Evolutionary conservation across 2,888 invertebrate species (phyloP).

Genomic region (Nephrotoma guestfalica): DNA sequence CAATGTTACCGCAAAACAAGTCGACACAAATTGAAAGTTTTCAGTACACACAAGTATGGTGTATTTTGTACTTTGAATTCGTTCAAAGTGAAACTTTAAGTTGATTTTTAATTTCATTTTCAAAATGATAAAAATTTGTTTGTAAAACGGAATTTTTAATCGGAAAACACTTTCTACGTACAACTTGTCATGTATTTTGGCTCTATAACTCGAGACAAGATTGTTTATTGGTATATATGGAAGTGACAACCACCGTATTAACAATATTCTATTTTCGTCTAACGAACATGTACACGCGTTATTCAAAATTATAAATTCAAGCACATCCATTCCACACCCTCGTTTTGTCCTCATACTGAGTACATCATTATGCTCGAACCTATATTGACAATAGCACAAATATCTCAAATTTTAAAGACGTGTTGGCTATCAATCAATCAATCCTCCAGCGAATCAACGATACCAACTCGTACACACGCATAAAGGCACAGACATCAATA

Average conservation of each 20-base stretch:
- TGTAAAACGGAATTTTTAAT: neutral
- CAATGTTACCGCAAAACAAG: neutral
- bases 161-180: neutral
- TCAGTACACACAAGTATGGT: neutral
- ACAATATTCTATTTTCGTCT: neutral
- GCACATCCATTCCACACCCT: neutral
- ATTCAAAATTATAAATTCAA: neutral
- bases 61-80: neutral
- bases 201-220: neutral
- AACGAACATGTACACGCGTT: neutral
- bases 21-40: neutral
- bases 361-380: neutral
- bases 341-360: too few species aligned
- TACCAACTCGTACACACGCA: neutral
- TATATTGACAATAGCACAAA: neutral
- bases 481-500: neutral
- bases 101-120: neutral
- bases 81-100: neutral
- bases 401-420: neutral
- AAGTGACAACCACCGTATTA: neutral
- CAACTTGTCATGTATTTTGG: neutral
- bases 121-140: neutral
- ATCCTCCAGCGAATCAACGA: neutral
- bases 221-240: neutral
- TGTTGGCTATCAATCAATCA: neutral